Conservation (phyloP, 2,113 vertebrate species). For the Probosciger aterrimus region DNA sequence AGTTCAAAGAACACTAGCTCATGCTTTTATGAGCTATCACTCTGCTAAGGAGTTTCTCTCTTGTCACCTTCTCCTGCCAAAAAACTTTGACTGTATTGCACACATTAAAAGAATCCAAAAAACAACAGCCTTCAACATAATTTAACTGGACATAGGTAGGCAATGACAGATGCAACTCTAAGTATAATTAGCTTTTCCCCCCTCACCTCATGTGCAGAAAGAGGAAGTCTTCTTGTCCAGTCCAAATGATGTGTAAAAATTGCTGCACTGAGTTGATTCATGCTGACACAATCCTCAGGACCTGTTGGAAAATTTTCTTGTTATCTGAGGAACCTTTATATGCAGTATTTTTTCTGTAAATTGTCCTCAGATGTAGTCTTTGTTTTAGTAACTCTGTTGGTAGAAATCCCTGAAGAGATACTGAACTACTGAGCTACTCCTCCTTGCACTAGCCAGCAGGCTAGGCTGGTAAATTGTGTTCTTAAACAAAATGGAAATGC, state of each 20-base stretch:
- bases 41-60: neutral
- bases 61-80: neutral
- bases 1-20: neutral
- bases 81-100: neutral
- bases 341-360: neutral
- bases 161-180: neutral
- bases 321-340: neutral
- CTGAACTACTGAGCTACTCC: neutral
- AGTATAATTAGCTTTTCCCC: neutral
- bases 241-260: neutral
- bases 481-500: neutral
- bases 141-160: neutral
- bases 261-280: neutral
- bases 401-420: neutral
- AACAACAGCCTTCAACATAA: neutral
- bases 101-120: rapidly evolving
- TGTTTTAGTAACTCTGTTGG: neutral
- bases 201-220: neutral
- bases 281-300: neutral
- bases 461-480: neutral
- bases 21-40: neutral
- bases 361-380: neutral
- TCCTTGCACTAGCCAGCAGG: neutral
- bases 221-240: neutral
- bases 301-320: neutral